Evolutionary conservation across 2,888 invertebrate species (phyloP).

Genomic region (Torymus texanus): DNA sequence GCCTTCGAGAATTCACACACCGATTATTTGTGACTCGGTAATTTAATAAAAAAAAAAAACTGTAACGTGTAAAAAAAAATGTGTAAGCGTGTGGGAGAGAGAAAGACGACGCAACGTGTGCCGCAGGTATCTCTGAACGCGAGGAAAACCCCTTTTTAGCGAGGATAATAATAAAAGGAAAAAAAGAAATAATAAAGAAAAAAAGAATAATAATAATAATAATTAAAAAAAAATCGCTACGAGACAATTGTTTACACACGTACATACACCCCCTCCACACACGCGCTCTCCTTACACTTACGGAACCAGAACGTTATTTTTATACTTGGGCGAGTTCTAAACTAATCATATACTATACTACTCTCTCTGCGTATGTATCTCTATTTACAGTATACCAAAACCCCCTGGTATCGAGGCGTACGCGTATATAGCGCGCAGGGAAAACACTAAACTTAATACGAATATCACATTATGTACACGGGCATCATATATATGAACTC

Average conservation of each 20-base stretch:
- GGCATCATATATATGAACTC: not conserved
- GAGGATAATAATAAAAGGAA: conserved; percentile 21
- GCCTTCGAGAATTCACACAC: conserved; percentile 52
- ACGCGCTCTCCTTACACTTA: no score
- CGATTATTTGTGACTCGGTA: conserved; percentile 55
- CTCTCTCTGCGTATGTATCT: conserved; percentile 18
- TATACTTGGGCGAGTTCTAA: conserved; percentile 59
- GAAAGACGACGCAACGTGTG: conserved; percentile 8
- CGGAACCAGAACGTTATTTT: conserved; percentile 59
- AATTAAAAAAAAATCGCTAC: conserved; percentile 49
- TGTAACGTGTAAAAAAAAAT: conserved; percentile 1
- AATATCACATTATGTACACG: no score
- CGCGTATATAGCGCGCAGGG: no score
- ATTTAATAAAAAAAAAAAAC: conserved; percentile 34
- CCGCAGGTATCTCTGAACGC: conserved; percentile 11
- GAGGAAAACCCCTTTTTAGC: conserved; percentile 39
- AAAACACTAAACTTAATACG: not conserved
- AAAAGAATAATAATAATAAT: conserved; percentile 16
- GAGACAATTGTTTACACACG: conserved; percentile 52
- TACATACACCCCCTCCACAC: conserved; percentile 12
- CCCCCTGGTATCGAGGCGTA: not conserved
- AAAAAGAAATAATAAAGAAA: conserved; percentile 32
- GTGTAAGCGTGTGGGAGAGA: not conserved
- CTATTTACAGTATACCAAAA: conserved; percentile 45
- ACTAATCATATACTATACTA: conserved; percentile 37